A percentile compares a stretch with the other conserved stretches of the same genome.
These are phyloP conservation scores for Caracal caracal DNA, from an alignment of 2,113 vertebrate genomes.

Conservation along the genomic window DNA sequence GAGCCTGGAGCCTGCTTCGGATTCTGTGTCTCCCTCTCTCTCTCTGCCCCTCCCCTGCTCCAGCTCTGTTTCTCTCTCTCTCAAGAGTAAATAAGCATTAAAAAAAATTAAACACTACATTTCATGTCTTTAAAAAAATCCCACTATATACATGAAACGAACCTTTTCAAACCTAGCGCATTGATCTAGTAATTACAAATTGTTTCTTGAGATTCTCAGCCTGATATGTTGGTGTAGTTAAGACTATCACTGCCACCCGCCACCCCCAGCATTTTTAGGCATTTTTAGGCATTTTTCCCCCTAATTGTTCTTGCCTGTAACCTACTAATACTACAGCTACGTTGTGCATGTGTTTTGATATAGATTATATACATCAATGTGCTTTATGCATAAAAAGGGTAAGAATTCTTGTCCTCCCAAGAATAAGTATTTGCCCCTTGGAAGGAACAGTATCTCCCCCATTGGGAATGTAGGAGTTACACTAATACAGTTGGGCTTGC, in stretches of 20 bases:
- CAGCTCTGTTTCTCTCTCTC: no score
- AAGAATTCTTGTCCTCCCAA: neutral
- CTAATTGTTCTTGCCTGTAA: neutral
- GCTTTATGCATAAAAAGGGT: neutral
- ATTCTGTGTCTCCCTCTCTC: no score
- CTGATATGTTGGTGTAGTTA: neutral
- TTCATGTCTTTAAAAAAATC: neutral
- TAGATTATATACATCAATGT: neutral
- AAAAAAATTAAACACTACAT: neutral
- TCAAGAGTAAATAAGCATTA: no score
- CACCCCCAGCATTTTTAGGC: neutral
- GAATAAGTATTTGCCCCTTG: neutral
- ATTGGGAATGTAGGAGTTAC: neutral
- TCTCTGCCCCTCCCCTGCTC: no score
- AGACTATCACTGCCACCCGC: neutral
- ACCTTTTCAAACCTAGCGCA: neutral
- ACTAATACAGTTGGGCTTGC: neutral
- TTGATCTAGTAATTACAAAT: neutral
- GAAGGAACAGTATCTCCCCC: neutral
- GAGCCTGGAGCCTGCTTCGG: no score
- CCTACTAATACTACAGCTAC: neutral
- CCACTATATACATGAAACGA: neutral
- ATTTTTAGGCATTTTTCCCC: neutral
- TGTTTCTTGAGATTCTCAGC: neutral
- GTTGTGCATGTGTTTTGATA: neutral